phyloP scores from a whole-genome alignment of 2,888 invertebrate species.

The Melangyna quadrimaculata region DNA sequence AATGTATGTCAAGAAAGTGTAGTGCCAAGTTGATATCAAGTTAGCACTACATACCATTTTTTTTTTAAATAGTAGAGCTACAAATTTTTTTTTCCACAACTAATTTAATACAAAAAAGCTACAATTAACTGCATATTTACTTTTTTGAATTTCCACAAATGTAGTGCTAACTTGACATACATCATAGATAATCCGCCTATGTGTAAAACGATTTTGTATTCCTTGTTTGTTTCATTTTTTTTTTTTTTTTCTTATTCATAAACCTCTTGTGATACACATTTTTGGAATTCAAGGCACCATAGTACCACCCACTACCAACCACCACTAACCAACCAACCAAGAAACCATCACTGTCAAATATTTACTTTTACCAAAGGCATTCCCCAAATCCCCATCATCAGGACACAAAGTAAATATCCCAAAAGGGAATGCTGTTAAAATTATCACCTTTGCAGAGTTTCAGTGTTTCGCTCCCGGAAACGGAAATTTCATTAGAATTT shows the following conservation, averaged over 20 bases:
- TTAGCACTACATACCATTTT: no score
- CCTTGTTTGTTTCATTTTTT: neutral
- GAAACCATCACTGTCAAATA: neutral
- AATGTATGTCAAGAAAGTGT: no score
- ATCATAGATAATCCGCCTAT: neutral
- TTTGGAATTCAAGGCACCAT: neutral
- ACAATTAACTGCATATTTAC: no score
- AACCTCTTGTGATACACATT: neutral
- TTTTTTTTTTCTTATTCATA: no score
- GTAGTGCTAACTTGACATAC: no score
- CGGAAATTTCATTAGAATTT: conserved; percentile 44
- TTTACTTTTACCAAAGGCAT: conserved; percentile 18
- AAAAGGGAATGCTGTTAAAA: conserved; percentile 37
- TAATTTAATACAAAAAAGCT: no score
- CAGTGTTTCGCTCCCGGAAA: conserved; percentile 2
- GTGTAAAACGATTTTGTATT: neutral
- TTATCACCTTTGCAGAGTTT: conserved; percentile 52
- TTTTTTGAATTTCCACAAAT: no score
- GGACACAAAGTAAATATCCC: conserved; percentile 34
- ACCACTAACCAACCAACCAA: neutral
- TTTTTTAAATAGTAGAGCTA: no score
- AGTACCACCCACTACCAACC: neutral
- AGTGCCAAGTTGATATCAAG: no score
- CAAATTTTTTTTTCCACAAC: no score
- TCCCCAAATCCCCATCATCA: neutral